These are phyloP conservation scores for Heterodera schachtii DNA, from an alignment of 1,140 invertebrate genomes.

Conservation along the genomic window DNA sequence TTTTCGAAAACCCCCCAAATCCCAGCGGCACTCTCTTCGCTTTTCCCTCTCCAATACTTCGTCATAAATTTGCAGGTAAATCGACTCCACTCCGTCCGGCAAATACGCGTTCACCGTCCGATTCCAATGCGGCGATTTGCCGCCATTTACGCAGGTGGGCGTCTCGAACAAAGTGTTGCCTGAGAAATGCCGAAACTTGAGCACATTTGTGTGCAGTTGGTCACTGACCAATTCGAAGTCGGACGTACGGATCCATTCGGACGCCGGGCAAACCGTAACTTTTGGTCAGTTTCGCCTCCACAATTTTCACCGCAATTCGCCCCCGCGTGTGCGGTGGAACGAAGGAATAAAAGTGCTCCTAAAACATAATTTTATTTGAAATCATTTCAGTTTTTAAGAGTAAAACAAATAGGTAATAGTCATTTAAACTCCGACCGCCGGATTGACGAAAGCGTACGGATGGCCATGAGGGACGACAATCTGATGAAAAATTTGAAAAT, in stretches of 20 bases:
- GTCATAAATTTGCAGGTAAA: constrained; percentile 92
- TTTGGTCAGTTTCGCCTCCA: constrained; percentile 83
- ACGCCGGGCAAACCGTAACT: constrained; percentile 81
- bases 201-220: background rate
- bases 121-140: constrained; percentile 93
- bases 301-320: constrained; percentile 73
- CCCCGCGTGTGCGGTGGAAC: constrained; percentile 74
- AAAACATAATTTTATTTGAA: constrained; percentile 4
- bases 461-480: background rate
- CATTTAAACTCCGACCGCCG: background rate
- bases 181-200: constrained; percentile 65
- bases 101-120: constrained; percentile 87
- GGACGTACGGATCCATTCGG: constrained; percentile 38
- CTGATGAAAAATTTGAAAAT: background rate
- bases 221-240: constrained; percentile 32
- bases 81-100: constrained; percentile 81
- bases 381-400: too few species aligned
- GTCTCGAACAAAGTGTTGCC: constrained; percentile 93
- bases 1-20: too few species aligned
- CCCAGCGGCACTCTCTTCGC: too few species aligned
- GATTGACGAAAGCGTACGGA: background rate
- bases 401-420: background rate
- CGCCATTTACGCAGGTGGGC: constrained; percentile 87
- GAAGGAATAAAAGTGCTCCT: constrained; percentile 66
- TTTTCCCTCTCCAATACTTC: constrained; percentile 70